Base-by-base conservation (phyloP, 2,797 vertebrate species). In the Hypotaenidia okinawae region DNA sequence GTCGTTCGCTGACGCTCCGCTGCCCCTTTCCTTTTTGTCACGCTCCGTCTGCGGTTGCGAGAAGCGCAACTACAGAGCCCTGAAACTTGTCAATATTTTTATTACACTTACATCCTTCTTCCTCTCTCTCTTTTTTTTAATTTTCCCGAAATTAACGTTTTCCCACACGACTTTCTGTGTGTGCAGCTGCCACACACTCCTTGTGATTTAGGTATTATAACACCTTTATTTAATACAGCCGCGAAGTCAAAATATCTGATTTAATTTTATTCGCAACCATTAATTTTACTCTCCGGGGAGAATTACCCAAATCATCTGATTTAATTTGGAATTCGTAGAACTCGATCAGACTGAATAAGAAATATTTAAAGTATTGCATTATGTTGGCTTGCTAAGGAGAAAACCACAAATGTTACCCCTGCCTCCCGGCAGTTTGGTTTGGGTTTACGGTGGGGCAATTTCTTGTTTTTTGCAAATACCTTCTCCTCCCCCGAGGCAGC, bases 151-250 rank as follows among this genome's bases (percentile, higher is more conserved):
- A 78, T 6, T 28, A 87, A 16, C 8, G 2, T n/a, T 84, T 93
- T 82, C 67, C 16, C 59, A 7, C 8, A 6, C 17, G 28, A 83
- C 49, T 83, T 85, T 77, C 43, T 10, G 15, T 18, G 41, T 22
- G 51, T 54, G 66, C 91, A 78, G 84, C 84, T 94, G 95, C 75
- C 69, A 72, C 45, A 23, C 41, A 17, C 39, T 90, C 45, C 22
- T 75, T 37, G 4, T 59, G 68, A 54, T 79, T 87, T 88, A 91
- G 89, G 84, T 76, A 89, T 94, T 92, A 81, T 63, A 91, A 91
- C 94, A 90, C 91, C 80, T 94, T 93, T 86, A 63, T 95, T 94
- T 88, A 90, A 91, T 47, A 51, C 47, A 87, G 33, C 43, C 54
- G 12, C 22, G 5, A 80, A 92, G 89, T 78, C 84, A 94, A 95